Conservation (phyloP, 2,113 vertebrate genomes). For the Eptatretus burgeri region DNA sequence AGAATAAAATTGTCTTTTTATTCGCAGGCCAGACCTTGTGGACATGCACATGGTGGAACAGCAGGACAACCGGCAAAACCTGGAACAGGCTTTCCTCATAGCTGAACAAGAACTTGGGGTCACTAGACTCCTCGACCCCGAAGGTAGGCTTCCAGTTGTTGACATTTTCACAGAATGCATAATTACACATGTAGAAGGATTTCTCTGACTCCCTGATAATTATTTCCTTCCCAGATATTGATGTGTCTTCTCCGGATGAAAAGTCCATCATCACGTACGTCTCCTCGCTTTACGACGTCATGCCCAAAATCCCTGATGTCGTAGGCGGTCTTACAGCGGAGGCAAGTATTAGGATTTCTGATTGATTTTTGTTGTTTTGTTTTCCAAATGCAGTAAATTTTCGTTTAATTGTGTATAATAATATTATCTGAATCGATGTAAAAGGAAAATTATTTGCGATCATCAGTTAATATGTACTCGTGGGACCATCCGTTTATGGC, state of each 20-base stretch:
- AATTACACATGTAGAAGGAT: too few relatives aligned
- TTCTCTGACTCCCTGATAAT: too few relatives aligned
- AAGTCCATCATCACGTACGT: slow-evolving; percentile 5
- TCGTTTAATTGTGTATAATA: too few relatives aligned
- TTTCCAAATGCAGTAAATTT: too few relatives aligned
- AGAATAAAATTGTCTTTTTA: too few relatives aligned
- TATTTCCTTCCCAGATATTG: slow-evolving; percentile 2
- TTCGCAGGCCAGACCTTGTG: slow-evolving; percentile 4
- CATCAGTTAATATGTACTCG: too few relatives aligned
- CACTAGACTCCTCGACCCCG: slow-evolving; percentile 4
- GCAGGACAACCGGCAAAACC: slow-evolving; percentile 3
- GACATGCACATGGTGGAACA: not conserved
- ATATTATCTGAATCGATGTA: too few relatives aligned
- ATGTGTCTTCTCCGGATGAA: slow-evolving; percentile 4
- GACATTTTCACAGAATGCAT: too few relatives aligned
- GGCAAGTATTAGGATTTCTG: not conserved
- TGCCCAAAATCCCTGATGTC: not conserved
- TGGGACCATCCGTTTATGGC: too few relatives aligned
- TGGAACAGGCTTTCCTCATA: not conserved
- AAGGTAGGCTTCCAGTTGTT: not conserved
- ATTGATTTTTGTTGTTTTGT: not conserved
- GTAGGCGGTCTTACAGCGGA: not conserved
- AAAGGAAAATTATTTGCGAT: too few relatives aligned
- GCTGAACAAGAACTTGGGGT: slow-evolving; percentile 3
- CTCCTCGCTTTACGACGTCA: slow-evolving; percentile 5